Base-by-base conservation (phyloP, 2,888 invertebrate genomes). In the Rhyacophila evoluta region DNA sequence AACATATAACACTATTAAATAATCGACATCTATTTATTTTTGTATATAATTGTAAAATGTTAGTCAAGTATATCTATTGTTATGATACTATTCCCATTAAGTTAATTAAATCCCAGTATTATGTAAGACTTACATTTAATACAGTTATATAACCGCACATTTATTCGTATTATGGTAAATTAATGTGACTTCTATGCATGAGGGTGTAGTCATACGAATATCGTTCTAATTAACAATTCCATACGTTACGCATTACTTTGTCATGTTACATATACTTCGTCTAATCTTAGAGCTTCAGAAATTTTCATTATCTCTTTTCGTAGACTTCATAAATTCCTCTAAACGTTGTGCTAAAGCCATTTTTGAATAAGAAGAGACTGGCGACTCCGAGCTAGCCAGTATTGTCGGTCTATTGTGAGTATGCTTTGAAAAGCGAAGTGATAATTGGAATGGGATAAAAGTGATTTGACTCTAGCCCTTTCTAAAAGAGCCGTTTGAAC, bases 371-470 rank as follows among this genome's bases (percentile, higher is more conserved):
- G 6, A 19, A 12, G 39, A 0, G 4, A 8, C 27, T 27, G 11
- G 39, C 4, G 39, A 70, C 33, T 6, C 15, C 2, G 33, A 36
- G 11, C n/a, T 19, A 67, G 72, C 70, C 55, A 29, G 71, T 72
- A 72, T 78, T 78, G 70, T 78, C 69, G 72, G 71, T 81, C 80
- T 70, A 78, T 78, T 78, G 73, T 74, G 39, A 76, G 78, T 73
- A 73, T 33, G 67, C 78, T 81, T 78, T 78, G 75, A 80, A 75
- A 80, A 72, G 72, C 68, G 78, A 78, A 81, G 74, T 81, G 75
- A 81, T 81, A 81, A 81, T 81, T 78, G 78, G 78, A 76, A 81
- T 76, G 74, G 80, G 80, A 78, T 81, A 73, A 76, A 78, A 74
- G 76, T 76, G 75, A 76, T 41, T 73, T 41, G 75, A 28, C 67